Base-by-base conservation (phyloP, 2,888 invertebrate genomes). In the Cynaeus angustus region DNA sequence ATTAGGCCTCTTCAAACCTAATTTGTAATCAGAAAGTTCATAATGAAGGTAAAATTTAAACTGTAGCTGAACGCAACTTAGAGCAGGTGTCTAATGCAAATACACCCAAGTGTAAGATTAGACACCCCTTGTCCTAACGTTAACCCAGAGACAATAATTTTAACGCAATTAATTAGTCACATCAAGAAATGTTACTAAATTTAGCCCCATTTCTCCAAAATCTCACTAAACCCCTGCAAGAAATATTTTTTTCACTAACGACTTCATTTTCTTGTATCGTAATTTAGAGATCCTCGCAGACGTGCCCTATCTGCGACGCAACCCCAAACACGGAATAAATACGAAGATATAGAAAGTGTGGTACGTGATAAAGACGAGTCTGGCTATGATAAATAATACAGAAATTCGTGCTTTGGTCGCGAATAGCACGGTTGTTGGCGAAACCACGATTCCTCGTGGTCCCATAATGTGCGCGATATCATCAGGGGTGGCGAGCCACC, bases 311-410 rank as follows among this genome's bases (percentile, higher is more conserved):
- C 70, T 59, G 14, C 12, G 12, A 16, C 59, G 45, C 48, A 50
- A 38, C 59, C 66, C 62, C 62, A 62, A 70, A 62, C 66, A 62
- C 66, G 52, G 58, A 70, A 64, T 80, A 79, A 80, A 79, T 79
- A 77, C 76, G 74, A 75, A 80, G 78, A 79, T 78, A 79, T 78
- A 79, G 80, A 78, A 80, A 79, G 79, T 79, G 75, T 67, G 75
- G 75, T 78, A 81, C 81, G 80, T 81, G 81, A 80, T 81, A 80
- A 80, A 80, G 80, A 80, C 78, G 78, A 78, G 71, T 67, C 74
- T 69, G 74, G 77, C 79, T 74, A 77, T 81, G 79, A 82, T 83
- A 83, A 83, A 83, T 82, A 82, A 82, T 81, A 78, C 77, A 80
- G 78, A 70, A 72, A 76, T 80, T 77, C 75, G 74, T 76, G 75